A percentile compares a stretch with the other conserved stretches of the same genome.
These are phyloP conservation scores for Cairina moschata DNA, from an alignment of 2,113 vertebrate genomes.

Conservation along the genomic window DNA sequence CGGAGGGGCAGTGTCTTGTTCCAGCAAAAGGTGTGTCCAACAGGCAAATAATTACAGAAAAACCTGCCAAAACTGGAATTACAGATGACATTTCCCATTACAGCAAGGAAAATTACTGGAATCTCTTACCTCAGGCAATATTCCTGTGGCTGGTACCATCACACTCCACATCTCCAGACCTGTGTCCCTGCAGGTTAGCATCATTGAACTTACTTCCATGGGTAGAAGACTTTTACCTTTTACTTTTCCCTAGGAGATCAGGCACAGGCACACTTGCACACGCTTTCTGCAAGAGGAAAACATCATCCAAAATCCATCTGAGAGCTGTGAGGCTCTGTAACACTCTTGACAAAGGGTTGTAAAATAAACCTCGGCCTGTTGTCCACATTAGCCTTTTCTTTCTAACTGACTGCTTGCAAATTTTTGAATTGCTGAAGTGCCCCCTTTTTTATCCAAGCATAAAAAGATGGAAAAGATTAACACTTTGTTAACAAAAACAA, in stretches of 20 bases:
- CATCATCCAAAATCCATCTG: background rate
- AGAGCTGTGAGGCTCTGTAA: background rate
- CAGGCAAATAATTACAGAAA: background rate
- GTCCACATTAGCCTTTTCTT: background rate
- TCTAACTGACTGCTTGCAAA: background rate
- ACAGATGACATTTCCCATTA: background rate
- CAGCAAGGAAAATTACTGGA: background rate
- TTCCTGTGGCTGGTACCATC: background rate
- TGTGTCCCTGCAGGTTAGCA: background rate
- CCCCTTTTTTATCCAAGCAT: background rate
- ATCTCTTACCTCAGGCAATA: background rate
- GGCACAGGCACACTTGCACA: background rate
- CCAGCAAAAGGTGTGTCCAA: background rate
- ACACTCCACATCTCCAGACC: background rate
- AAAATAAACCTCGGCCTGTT: rapidly evolving
- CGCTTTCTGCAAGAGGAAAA: background rate
- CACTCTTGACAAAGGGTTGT: background rate
- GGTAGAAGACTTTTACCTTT: background rate
- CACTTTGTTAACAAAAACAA: background rate
- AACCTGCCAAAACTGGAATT: conserved; percentile 38
- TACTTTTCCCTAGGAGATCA: background rate
- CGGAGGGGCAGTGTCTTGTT: background rate
- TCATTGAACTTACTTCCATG: background rate
- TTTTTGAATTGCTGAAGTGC: background rate
- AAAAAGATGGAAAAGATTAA: background rate